Base-by-base conservation (phyloP, 2,888 invertebrate species). In the Meliscaeva auricollis region DNA sequence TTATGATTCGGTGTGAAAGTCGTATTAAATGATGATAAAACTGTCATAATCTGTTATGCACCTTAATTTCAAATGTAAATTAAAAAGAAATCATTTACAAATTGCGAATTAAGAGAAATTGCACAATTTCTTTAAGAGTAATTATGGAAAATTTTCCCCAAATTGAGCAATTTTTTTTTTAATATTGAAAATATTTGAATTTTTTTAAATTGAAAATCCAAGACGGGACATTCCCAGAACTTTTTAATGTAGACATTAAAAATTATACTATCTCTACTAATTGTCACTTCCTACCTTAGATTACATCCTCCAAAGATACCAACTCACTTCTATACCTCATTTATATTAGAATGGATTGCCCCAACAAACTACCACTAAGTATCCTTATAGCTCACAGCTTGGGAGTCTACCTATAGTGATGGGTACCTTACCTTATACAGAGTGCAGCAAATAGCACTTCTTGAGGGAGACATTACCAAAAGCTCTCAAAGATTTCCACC, bases 381-480 rank as follows among this genome's bases (percentile, higher is more conserved):
- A 64, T 54, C 46, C 68, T 74, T 48, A 66, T 66, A 52, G 38
- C 72, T 56, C 30, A n/a, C 48, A 41, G 54, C 58, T 44, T 69
- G 17, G 30, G 7, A 69, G 20, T 52, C 7, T 48, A 58, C 5
- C 26, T 26, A 1, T n/a, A 22, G 11, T 22, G 22, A 0, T 11
- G 38, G 9, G 11, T 15, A 44, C n/a, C n/a, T n/a, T 11, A 62
- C 22, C 3, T n/a, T 5, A 38, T 9, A 26, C 41, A 62, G 52
- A 52, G 32, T 62, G 74, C 77, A 73, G 50, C 75, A 83, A 75
- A 75, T 64, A 41, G 41, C 66, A 82, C 76, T 84, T 56, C 85
- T 78, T 74, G 50, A 70, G 81, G 78, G 74, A 85, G 81, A 87
- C 85, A 87, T 87, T 87, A 87, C 79, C 85, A 73, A 82, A 87